Evolutionary conservation across 1,140 invertebrate genomes (phyloP).

Genomic region (Anthonomus grandis): DNA sequence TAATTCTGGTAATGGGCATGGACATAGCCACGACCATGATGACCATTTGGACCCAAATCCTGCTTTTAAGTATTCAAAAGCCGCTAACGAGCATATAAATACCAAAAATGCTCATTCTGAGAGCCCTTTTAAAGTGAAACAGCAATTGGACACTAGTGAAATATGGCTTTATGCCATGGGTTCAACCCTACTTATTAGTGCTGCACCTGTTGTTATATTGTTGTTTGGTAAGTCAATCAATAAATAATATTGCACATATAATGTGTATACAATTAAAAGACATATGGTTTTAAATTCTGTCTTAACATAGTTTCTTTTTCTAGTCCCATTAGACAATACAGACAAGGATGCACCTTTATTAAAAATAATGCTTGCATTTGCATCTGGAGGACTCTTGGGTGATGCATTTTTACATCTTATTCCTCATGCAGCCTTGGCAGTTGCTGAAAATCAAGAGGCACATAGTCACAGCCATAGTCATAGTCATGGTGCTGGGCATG

Average conservation of each 20-base stretch:
- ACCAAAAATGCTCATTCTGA: too few relatives aligned
- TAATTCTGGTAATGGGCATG: too few relatives aligned
- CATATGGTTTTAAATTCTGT: background rate
- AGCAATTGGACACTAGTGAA: slow-evolving; percentile 46
- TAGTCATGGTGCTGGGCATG: slow-evolving; percentile 47
- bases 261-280: background rate
- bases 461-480: slow-evolving; percentile 58
- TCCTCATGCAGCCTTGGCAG: slow-evolving; percentile 82
- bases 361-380: slow-evolving; percentile 90
- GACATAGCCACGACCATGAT: slow-evolving; percentile 36
- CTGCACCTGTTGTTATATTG: slow-evolving; percentile 90
- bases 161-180: slow-evolving; percentile 80
- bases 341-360: slow-evolving; percentile 78
- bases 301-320: slow-evolving; percentile 31
- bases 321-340: slow-evolving; percentile 89
- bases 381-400: slow-evolving; percentile 89
- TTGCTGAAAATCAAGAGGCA: slow-evolving; percentile 51
- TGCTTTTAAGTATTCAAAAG: slow-evolving; percentile 71
- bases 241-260: background rate
- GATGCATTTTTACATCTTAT: slow-evolving; percentile 97
- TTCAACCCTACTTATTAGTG: slow-evolving; percentile 89
- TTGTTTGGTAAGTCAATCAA: slow-evolving; percentile 51
- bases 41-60: slow-evolving; percentile 55
- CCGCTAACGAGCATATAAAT: slow-evolving; percentile 64
- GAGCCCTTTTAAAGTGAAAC: slow-evolving; percentile 35